Conservation (phyloP, 2,113 vertebrate genomes). For the Arothron firmamentum region DNA sequence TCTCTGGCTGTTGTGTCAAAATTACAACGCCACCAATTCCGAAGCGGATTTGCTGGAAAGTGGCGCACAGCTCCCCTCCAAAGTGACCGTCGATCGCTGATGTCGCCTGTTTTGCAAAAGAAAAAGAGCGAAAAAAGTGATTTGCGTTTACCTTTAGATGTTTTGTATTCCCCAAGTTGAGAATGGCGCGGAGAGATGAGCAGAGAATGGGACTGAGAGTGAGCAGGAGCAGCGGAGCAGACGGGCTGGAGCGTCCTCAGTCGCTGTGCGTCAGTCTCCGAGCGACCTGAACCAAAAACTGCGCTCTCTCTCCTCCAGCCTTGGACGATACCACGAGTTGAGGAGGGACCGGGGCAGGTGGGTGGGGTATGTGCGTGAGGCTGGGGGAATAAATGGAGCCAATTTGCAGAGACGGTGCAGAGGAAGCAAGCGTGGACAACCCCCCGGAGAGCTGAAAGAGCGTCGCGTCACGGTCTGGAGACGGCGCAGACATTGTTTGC, state of each 20-base stretch:
- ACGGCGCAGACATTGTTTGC: constrained; percentile 4
- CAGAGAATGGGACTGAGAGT: constrained; percentile 15
- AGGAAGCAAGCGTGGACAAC: constrained; percentile 38
- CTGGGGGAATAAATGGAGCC: not conserved
- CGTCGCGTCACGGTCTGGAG: constrained; percentile 27
- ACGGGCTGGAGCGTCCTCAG: constrained; percentile 49
- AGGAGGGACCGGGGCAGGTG: constrained; percentile 26
- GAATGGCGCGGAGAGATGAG: constrained; percentile 4
- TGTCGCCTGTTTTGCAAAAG: constrained; percentile 26
- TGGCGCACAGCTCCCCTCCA: constrained; percentile 25
- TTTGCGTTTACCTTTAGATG: constrained; percentile 54
- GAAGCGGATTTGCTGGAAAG: constrained; percentile 18
- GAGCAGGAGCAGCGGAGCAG: constrained; percentile 8
- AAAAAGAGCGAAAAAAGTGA: constrained; percentile 30
- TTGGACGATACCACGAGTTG: constrained; percentile 65
- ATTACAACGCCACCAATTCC: not conserved
- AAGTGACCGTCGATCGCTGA: not conserved
- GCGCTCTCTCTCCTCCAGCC: constrained; percentile 49
- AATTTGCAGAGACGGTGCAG: constrained; percentile 13
- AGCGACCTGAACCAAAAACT: constrained; percentile 65
- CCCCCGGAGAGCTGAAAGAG: constrained; percentile 19
- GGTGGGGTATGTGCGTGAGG: not conserved
- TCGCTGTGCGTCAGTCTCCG: constrained; percentile 52
- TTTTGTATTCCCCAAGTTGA: constrained; percentile 55
- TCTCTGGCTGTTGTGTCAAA: constrained; percentile 3